Conservation (phyloP, 2,888 invertebrate genomes). For the Eristalis tenax region DNA sequence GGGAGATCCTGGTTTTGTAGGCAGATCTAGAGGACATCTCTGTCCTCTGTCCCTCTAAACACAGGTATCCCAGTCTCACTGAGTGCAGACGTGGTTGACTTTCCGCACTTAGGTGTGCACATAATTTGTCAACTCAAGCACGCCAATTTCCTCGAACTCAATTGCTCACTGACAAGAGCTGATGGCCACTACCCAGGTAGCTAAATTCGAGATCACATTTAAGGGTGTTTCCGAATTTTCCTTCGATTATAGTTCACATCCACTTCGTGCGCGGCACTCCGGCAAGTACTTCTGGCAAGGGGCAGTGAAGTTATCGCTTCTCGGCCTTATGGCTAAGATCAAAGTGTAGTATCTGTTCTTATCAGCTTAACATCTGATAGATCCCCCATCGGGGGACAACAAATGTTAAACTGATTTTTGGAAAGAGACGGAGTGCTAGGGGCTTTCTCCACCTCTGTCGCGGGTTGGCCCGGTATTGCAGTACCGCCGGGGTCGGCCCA, state of each 20-base stretch:
- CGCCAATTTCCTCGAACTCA: no score
- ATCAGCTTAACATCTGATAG: slow-evolving; percentile 88
- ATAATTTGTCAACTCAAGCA: no score
- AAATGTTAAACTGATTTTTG: slow-evolving; percentile 84
- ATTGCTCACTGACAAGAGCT: background rate
- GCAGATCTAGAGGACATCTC: no score
- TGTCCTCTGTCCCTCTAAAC: no score
- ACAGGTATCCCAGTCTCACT: no score
- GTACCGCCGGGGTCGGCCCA: slow-evolving; percentile 84
- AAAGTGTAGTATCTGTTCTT: slow-evolving; percentile 87
- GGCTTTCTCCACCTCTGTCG: slow-evolving; percentile 86
- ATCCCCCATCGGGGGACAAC: slow-evolving; percentile 82
- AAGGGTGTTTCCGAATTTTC: background rate
- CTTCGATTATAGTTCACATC: slow-evolving; percentile 3
- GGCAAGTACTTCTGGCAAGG: background rate
- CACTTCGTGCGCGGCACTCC: background rate
- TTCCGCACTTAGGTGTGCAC: no score
- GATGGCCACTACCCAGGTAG: background rate
- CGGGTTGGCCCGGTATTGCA: slow-evolving; percentile 87
- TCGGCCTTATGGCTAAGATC: slow-evolving; percentile 84
- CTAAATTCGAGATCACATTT: background rate
- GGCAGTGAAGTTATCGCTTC: slow-evolving; percentile 80
- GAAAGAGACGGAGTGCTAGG: slow-evolving; percentile 83
- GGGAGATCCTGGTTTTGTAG: no score
- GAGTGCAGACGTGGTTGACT: no score